Conservation (phyloP, 1,140 invertebrate genomes). For the Fopius arisanus region DNA sequence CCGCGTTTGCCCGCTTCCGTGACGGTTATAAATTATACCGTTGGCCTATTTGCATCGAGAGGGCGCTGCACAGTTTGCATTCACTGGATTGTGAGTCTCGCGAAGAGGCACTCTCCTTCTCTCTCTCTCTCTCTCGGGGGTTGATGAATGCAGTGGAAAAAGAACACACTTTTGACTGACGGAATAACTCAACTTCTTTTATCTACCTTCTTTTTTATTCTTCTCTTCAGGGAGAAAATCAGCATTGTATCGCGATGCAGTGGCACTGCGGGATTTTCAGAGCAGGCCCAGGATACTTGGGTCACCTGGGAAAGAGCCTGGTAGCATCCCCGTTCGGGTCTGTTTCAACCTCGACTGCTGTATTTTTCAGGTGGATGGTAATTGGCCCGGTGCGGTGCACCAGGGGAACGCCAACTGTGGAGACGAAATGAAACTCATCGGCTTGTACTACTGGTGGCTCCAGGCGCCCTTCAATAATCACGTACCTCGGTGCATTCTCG, state of each 20-base stretch:
- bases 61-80: neutral
- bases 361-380: neutral
- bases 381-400: neutral
- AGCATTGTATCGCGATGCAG: neutral
- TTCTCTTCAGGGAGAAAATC: neutral
- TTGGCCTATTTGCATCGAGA: slow-evolving; percentile 54
- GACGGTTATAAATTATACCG: slow-evolving; percentile 58
- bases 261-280: neutral
- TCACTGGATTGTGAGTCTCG: neutral
- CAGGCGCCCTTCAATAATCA: slow-evolving; percentile 2
- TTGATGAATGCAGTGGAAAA: neutral
- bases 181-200: neutral
- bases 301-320: neutral
- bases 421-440: neutral
- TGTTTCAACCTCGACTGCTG: neutral
- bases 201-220: neutral
- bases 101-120: neutral
- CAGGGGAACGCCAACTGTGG: neutral
- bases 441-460: neutral
- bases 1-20: slow-evolving; percentile 35
- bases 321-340: neutral
- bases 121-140: neutral
- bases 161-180: neutral
- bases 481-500: neutral
- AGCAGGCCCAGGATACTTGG: neutral